These are phyloP conservation scores for Andrena fulva DNA, from an alignment of 2,888 invertebrate genomes.

Conservation along the genomic window DNA sequence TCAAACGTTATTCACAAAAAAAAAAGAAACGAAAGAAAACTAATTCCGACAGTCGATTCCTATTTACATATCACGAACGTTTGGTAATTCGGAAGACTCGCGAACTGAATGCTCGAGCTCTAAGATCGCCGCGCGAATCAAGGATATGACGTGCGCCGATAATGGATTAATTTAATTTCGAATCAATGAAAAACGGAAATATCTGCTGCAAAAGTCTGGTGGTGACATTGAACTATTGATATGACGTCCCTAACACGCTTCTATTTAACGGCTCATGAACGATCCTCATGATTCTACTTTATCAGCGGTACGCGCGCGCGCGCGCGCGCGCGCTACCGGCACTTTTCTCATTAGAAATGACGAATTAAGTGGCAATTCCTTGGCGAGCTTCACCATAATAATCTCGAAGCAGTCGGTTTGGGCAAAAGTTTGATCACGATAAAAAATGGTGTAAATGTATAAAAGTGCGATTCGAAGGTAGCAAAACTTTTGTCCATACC, in stretches of 20 bases:
- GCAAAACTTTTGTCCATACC: constrained; percentile 76
- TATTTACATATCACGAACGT: constrained; percentile 45
- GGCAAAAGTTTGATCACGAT: constrained; percentile 75
- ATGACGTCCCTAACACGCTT: constrained; percentile 37
- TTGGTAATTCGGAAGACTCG: constrained; percentile 56
- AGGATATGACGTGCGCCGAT: neutral
- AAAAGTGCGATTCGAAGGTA: constrained; percentile 76
- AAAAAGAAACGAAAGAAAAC: constrained; percentile 5
- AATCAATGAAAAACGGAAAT: constrained; percentile 7
- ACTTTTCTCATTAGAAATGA: constrained; percentile 14
- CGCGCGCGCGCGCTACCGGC: constrained; percentile 26
- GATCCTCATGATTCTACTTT: constrained; percentile 25
- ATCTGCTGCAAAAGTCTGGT: constrained; percentile 53
- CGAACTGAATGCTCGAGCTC: constrained; percentile 16
- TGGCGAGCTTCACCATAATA: constrained; percentile 39
- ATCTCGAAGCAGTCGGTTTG: constrained; percentile 58
- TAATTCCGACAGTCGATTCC: constrained; percentile 25
- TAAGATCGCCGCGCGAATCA: constrained; percentile 5
- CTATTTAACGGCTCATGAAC: constrained; percentile 42
- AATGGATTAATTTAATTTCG: neutral
- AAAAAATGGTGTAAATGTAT: constrained; percentile 81
- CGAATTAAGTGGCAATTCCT: constrained; percentile 53
- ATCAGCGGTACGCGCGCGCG: neutral
- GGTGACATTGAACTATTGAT: constrained; percentile 59
- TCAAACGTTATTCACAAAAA: constrained; percentile 4